Evolutionary conservation across 2,888 invertebrate genomes (phyloP).

Genomic region (Coelogynopora nodosa): DNA sequence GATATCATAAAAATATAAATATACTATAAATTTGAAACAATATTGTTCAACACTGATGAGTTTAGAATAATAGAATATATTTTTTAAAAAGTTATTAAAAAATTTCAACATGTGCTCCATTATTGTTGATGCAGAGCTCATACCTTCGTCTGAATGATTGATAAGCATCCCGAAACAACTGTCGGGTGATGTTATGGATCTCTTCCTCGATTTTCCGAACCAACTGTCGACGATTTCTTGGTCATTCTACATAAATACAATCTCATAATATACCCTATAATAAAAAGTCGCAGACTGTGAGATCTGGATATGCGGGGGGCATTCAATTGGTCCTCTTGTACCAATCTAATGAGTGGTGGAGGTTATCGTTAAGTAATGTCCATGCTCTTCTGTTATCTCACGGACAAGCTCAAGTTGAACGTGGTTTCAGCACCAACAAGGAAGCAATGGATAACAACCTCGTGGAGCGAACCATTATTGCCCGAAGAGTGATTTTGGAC

Average conservation of each 20-base stretch:
- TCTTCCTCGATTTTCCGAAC: not conserved
- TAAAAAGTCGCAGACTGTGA: not conserved
- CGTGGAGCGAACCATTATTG: too few species aligned
- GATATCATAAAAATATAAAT: too few species aligned
- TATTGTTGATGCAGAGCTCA: not conserved
- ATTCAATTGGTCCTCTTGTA: slow-evolving; percentile 18
- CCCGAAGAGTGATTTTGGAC: too few species aligned
- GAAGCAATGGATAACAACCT: too few species aligned
- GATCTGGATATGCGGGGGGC: not conserved
- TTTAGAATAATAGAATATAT: not conserved
- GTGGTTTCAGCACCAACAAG: too few species aligned
- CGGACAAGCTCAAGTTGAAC: too few species aligned
- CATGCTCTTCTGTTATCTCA: too few species aligned
- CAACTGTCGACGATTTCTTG: not conserved
- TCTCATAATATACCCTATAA: not conserved
- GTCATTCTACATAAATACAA: not conserved
- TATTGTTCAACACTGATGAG: not conserved
- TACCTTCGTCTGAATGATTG: not conserved
- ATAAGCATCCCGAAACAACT: not conserved
- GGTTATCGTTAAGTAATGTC: not conserved
- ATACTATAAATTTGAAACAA: not conserved
- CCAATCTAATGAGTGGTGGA: slow-evolving; percentile 2
- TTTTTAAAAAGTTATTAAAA: not conserved
- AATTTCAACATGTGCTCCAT: not conserved
- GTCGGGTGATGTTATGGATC: not conserved